These are phyloP conservation scores for Meles meles DNA, from an alignment of 2,113 vertebrate genomes.

Conservation along the genomic window DNA sequence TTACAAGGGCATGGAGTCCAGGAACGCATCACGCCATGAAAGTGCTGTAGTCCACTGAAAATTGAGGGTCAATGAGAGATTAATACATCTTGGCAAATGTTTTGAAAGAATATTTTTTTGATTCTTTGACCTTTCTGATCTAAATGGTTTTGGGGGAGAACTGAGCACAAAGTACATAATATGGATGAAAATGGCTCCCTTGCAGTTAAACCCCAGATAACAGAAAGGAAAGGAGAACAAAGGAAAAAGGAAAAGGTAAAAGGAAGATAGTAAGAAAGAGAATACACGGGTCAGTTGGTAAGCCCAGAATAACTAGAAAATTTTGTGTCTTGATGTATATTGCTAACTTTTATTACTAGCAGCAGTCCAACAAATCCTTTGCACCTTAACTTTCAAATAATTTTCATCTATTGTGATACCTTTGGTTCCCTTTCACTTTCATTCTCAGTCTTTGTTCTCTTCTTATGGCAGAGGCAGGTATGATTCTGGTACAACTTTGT, in stretches of 20 bases:
- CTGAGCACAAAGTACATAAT: fast-evolving
- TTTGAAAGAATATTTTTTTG: neutral
- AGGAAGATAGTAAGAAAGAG: neutral
- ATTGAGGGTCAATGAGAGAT: neutral
- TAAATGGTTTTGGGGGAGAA: neutral
- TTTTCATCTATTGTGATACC: neutral
- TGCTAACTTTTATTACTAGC: neutral
- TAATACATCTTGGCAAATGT: neutral
- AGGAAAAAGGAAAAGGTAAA: neutral
- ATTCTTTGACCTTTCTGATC: neutral
- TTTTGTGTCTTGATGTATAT: neutral
- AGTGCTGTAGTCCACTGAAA: neutral
- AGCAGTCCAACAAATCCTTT: neutral
- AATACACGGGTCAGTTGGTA: neutral
- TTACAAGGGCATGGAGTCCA: neutral
- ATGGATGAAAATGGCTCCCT: neutral
- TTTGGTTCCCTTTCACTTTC: neutral
- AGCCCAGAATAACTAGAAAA: neutral
- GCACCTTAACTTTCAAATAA: neutral
- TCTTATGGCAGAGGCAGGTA: neutral
- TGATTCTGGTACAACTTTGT: neutral
- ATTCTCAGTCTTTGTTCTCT: neutral
- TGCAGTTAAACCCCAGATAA: neutral
- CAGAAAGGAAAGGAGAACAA: neutral
- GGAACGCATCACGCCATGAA: neutral